Evolutionary conservation across 2,888 invertebrate genomes (phyloP).

Genomic region (Yponomeuta evonymella): DNA sequence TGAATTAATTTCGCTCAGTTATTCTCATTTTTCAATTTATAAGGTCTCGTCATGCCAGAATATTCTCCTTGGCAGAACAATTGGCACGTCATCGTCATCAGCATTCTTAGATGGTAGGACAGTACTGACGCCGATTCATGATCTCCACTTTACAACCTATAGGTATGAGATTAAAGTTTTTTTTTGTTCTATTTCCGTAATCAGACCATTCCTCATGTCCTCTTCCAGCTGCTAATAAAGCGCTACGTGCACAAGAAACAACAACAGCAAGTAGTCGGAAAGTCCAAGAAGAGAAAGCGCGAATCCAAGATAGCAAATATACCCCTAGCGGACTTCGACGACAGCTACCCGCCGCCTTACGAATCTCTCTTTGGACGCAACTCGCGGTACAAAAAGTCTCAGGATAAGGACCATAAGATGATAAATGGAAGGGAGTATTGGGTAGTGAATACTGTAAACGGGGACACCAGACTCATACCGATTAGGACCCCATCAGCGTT

Average conservation of each 20-base stretch:
- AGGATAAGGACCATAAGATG: slow-evolving; percentile 64
- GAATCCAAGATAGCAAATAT: not conserved
- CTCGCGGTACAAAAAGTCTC: slow-evolving; percentile 37
- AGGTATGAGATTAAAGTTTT: no score
- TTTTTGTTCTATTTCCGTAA: no score
- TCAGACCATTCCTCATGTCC: not conserved
- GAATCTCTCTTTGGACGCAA: slow-evolving; percentile 74
- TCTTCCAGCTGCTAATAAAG: slow-evolving; percentile 45
- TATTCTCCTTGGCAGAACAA: no score
- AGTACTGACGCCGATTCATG: no score
- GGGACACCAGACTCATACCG: slow-evolving; percentile 82
- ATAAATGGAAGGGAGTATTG: slow-evolving; percentile 88
- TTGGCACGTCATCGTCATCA: no score
- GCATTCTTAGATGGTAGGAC: no score
- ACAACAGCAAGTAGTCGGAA: slow-evolving; percentile 18
- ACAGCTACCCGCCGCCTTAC: slow-evolving; percentile 80
- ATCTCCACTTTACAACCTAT: not conserved
- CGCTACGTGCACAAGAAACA: slow-evolving; percentile 37
- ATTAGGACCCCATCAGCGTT: slow-evolving; percentile 85
- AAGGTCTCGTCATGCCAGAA: no score
- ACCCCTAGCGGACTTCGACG: slow-evolving; percentile 29
- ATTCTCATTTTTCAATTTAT: no score
- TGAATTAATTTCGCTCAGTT: no score
- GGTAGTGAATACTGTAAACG: slow-evolving; percentile 77
- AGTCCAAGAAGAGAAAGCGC: slow-evolving; percentile 25